A percentile compares a stretch with the other conserved stretches of the same genome.
phyloP scores from a whole-genome alignment of 2,888 invertebrate species.

The Deilephila porcellus region DNA sequence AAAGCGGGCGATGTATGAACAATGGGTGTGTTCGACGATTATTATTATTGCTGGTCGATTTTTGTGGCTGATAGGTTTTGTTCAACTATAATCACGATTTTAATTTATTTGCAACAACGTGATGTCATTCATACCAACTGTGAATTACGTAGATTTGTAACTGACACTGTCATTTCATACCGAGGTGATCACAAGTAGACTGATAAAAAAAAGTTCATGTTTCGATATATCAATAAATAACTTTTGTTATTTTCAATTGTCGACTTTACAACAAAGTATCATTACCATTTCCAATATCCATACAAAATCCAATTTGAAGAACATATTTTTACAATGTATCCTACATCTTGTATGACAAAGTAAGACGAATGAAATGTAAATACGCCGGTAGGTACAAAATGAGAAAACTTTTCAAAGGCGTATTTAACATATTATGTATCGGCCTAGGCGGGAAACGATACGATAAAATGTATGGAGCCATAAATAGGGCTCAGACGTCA shows the following conservation, averaged over 20 bases:
- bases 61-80: too few species aligned
- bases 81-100: too few species aligned
- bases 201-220: too few species aligned
- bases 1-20: background rate
- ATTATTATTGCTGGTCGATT: too few species aligned
- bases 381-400: background rate
- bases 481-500: conserved; percentile 27
- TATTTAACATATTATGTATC: conserved; percentile 42
- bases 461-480: conserved; percentile 30
- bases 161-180: too few species aligned
- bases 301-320: background rate
- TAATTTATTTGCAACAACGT: too few species aligned
- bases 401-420: conserved; percentile 18
- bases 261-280: background rate
- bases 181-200: too few species aligned
- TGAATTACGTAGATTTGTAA: too few species aligned
- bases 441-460: conserved; percentile 48
- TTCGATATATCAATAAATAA: too few species aligned
- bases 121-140: too few species aligned
- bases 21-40: too few species aligned
- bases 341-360: background rate
- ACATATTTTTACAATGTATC: background rate
- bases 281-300: background rate
- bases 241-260: too few species aligned
- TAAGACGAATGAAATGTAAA: conserved; percentile 8